Conservation (phyloP, 2,888 invertebrate genomes). For the Hyposoter dolosus region DNA sequence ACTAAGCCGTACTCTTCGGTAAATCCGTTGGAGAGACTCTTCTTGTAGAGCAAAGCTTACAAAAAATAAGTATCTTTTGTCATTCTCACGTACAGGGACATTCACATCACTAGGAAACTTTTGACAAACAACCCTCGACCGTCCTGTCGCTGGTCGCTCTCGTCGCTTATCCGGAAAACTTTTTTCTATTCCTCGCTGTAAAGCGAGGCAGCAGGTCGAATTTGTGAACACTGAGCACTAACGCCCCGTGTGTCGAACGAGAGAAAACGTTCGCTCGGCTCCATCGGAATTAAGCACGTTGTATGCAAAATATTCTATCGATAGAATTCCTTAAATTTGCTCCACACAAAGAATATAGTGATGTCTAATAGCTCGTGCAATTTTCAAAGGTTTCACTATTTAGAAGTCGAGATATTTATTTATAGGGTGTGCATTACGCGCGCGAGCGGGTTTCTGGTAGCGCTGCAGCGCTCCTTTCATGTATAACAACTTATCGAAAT, state of each 20-base stretch:
- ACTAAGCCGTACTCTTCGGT: not conserved
- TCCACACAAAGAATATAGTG: no score
- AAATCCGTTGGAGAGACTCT: not conserved
- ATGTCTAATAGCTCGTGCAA: no score
- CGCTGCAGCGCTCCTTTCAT: no score
- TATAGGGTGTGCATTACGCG: no score
- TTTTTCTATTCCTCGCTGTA: not conserved
- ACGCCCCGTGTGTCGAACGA: not conserved
- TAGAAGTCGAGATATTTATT: no score
- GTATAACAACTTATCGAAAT: no score
- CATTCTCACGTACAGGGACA: not conserved
- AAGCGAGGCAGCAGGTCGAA: not conserved
- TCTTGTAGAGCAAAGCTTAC: not conserved
- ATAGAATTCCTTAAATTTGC: no score
- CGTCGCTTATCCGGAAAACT: not conserved
- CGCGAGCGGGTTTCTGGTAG: no score
- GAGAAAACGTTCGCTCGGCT: not conserved
- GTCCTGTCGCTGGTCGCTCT: not conserved
- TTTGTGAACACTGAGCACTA: not conserved
- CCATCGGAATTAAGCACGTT: not conserved
- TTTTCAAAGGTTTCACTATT: no score
- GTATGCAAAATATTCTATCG: no score
- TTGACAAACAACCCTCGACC: not conserved
- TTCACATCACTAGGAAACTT: not conserved
- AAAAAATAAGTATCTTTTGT: not conserved